Conservation (phyloP, 2,888 invertebrate genomes). For the Lampropteryx suffumata region DNA sequence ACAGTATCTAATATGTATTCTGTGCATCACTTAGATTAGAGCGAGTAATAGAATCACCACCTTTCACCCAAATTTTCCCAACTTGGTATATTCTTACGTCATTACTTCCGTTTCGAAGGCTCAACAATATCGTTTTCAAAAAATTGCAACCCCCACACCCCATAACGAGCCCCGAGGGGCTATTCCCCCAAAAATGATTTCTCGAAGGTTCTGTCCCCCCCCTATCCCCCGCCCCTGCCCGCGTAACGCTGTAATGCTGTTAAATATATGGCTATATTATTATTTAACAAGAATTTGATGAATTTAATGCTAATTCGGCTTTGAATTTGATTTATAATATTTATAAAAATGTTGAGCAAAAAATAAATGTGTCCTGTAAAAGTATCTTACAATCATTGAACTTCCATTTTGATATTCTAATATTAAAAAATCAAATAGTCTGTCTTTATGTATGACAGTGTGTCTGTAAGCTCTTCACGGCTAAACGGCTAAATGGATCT, state of each 20-base stretch:
- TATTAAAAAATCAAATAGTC: too few relatives aligned
- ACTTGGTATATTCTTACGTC: slow-evolving; percentile 46
- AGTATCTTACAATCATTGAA: too few relatives aligned
- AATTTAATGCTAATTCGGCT: slow-evolving; percentile 16
- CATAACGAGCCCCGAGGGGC: slow-evolving; percentile 46
- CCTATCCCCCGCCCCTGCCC: not conserved
- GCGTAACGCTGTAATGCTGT: slow-evolving; percentile 42
- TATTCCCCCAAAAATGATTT: slow-evolving; percentile 47
- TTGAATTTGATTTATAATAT: too few relatives aligned
- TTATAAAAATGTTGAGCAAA: too few relatives aligned
- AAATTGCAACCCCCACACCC: slow-evolving; percentile 45
- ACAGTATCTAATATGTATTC: too few relatives aligned
- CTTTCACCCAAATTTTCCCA: slow-evolving; percentile 9
- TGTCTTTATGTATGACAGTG: too few relatives aligned
- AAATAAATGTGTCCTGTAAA: not conserved
- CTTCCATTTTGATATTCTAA: too few relatives aligned
- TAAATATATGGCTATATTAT: slow-evolving; percentile 50
- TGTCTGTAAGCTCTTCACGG: too few relatives aligned
- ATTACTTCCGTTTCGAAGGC: slow-evolving; percentile 41
- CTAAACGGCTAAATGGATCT: too few relatives aligned
- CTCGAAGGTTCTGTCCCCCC: slow-evolving; percentile 36
- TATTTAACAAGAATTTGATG: slow-evolving; percentile 33
- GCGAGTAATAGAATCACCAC: slow-evolving; percentile 19
- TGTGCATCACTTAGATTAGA: not conserved
- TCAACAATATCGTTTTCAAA: slow-evolving; percentile 56